Conservation (phyloP, 2,888 invertebrate genomes). For the Agrochola litura region DNA sequence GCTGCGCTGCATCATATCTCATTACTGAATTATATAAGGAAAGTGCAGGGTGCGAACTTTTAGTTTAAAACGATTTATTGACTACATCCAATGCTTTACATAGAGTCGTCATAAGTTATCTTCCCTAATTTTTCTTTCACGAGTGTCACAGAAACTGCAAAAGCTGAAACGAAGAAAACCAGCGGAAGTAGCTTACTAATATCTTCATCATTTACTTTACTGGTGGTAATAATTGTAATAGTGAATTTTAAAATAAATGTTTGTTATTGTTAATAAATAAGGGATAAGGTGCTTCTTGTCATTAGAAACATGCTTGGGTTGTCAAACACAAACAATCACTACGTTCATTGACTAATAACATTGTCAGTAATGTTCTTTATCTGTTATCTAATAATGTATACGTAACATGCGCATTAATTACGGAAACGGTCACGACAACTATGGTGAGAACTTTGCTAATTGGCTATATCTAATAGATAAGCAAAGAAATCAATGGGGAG, state of each 20-base stretch:
- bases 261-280: not conserved
- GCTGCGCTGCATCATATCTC: conserved; percentile 27
- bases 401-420: conserved; percentile 79
- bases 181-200: not conserved
- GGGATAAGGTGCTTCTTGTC: not conserved
- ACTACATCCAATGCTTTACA: not conserved
- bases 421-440: conserved; percentile 82
- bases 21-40: conserved; percentile 33
- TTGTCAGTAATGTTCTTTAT: conserved; percentile 56
- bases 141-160: not conserved
- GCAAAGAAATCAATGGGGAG: conserved; percentile 89
- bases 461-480: conserved; percentile 87
- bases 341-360: conserved; percentile 65
- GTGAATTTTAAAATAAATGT: not conserved
- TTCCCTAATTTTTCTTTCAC: conserved; percentile 2
- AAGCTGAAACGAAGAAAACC: not conserved
- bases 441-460: conserved; percentile 86
- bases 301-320: not conserved
- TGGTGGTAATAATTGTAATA: not conserved
- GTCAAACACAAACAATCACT: not conserved
- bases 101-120: not conserved
- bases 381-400: conserved; percentile 74
- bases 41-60: conserved; percentile 10
- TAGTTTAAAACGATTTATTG: not conserved
- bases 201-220: not conserved